A percentile compares a stretch with the other conserved stretches of the same genome.
Conservation (phyloP, 2,888 invertebrate genomes). For the Drosophila buzzatii region DNA sequence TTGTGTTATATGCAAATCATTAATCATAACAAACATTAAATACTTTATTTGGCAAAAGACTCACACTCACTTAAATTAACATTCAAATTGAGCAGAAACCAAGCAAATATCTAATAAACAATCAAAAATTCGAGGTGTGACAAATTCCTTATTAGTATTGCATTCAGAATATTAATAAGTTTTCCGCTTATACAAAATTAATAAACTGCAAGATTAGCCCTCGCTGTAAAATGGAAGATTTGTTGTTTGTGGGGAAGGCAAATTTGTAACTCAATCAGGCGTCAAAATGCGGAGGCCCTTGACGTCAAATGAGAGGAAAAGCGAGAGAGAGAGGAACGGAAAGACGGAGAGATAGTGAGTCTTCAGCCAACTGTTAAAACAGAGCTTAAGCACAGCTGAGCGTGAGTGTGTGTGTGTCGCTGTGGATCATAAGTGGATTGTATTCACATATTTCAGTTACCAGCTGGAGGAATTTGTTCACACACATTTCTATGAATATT, state of each 20-base stretch:
- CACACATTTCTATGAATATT: conserved; percentile 40
- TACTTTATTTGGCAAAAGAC: conserved; percentile 33
- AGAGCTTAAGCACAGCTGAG: conserved; percentile 55
- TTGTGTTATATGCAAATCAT: conserved; percentile 22
- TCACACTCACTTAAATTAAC: conserved; percentile 22
- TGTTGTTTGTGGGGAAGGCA: conserved; percentile 16
- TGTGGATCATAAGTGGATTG: conserved; percentile 31
- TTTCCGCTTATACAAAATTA: not conserved
- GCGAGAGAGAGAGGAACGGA: conserved; percentile 38
- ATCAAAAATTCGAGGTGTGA: conserved; percentile 37
- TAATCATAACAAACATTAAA: conserved; percentile 38
- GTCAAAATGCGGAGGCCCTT: conserved; percentile 74
- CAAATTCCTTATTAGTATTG: conserved; percentile 25
- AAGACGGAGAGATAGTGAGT: conserved; percentile 8
- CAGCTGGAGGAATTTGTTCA: conserved; percentile 50
- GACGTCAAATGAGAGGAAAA: conserved; percentile 64
- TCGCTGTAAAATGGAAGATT: conserved; percentile 32
- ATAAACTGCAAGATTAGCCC: conserved; percentile 33
- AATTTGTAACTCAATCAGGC: conserved; percentile 79
- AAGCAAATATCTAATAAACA: conserved; percentile 12
- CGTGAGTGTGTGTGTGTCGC: conserved; percentile 1
- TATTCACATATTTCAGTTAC: conserved; percentile 36
- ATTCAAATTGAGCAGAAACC: conserved; percentile 29
- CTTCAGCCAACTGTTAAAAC: conserved; percentile 69
- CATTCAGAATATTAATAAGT: conserved; percentile 29